Evolutionary conservation across 2,888 invertebrate species (phyloP).

Genomic region (Drosophila mimica): DNA sequence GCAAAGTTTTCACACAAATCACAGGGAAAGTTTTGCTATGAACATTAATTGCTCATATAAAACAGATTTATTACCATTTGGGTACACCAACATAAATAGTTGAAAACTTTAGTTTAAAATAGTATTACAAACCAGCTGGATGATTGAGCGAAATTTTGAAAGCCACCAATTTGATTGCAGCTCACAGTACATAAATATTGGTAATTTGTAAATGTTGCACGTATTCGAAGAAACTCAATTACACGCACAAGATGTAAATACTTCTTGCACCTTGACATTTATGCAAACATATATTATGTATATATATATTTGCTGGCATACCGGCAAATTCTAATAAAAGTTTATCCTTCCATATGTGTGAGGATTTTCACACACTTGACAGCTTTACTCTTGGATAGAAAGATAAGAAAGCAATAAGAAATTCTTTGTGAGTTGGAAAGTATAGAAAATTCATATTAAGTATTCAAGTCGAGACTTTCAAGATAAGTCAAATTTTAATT

Average conservation of each 20-base stretch:
- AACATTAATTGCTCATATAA: slow-evolving; percentile 45
- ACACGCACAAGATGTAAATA: slow-evolving; percentile 51
- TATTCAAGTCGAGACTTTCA: neutral
- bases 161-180: slow-evolving; percentile 31
- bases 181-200: slow-evolving; percentile 32
- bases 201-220: slow-evolving; percentile 56
- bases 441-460: neutral
- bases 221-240: slow-evolving; percentile 68
- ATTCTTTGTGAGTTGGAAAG: slow-evolving; percentile 1
- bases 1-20: slow-evolving; percentile 23
- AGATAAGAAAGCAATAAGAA: slow-evolving; percentile 16
- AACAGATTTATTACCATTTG: slow-evolving; percentile 47
- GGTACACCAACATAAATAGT: slow-evolving; percentile 17
- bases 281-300: neutral
- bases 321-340: slow-evolving; percentile 45
- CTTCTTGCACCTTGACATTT: slow-evolving; percentile 38
- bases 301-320: neutral
- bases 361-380: slow-evolving; percentile 16
- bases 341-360: slow-evolving; percentile 29
- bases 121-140: slow-evolving; percentile 11
- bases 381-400: slow-evolving; percentile 17
- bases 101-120: slow-evolving; percentile 28
- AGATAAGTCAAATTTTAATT: neutral
- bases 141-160: neutral
- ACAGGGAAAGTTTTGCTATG: slow-evolving; percentile 35